These are phyloP conservation scores for Drosophila novamexicana DNA, from an alignment of 1,140 invertebrate genomes.

Conservation along the genomic window DNA sequence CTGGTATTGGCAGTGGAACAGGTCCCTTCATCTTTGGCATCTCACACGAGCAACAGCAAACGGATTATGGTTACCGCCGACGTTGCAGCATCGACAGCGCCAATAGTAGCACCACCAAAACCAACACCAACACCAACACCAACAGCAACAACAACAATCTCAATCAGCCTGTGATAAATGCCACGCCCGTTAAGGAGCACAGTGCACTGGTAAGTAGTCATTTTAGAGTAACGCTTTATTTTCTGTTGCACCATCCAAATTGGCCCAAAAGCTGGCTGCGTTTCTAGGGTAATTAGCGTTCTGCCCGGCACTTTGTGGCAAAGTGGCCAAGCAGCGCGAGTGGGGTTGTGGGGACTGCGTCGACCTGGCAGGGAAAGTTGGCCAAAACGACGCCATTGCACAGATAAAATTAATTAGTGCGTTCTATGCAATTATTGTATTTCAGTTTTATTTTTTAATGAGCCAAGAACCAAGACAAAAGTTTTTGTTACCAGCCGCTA, in stretches of 20 bases:
- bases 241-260: not conserved
- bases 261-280: slow-evolving; percentile 10
- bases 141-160: slow-evolving; percentile 34
- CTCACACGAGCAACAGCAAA: slow-evolving; percentile 61
- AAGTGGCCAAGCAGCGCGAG: slow-evolving; percentile 1
- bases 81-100: slow-evolving; percentile 37
- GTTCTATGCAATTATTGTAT: slow-evolving; percentile 39
- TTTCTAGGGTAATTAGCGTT: slow-evolving; percentile 30
- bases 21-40: slow-evolving; percentile 79
- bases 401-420: slow-evolving; percentile 51
- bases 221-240: not conserved
- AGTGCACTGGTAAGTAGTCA: slow-evolving; percentile 34
- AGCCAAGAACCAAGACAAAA: slow-evolving; percentile 17
- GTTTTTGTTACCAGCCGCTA: slow-evolving; percentile 1
- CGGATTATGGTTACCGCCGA: slow-evolving; percentile 47
- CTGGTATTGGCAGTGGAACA: not conserved
- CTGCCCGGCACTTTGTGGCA: not conserved
- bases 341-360: not conserved
- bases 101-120: slow-evolving; percentile 16
- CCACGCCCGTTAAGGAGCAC: slow-evolving; percentile 32
- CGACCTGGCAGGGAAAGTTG: slow-evolving; percentile 13
- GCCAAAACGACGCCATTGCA: slow-evolving; percentile 28
- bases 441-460: slow-evolving; percentile 38
- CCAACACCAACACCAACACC: slow-evolving; percentile 6
- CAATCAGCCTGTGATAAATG: slow-evolving; percentile 40